These are phyloP conservation scores for Drosophila seguyi DNA, from an alignment of 1,140 invertebrate genomes.

Conservation along the genomic window DNA sequence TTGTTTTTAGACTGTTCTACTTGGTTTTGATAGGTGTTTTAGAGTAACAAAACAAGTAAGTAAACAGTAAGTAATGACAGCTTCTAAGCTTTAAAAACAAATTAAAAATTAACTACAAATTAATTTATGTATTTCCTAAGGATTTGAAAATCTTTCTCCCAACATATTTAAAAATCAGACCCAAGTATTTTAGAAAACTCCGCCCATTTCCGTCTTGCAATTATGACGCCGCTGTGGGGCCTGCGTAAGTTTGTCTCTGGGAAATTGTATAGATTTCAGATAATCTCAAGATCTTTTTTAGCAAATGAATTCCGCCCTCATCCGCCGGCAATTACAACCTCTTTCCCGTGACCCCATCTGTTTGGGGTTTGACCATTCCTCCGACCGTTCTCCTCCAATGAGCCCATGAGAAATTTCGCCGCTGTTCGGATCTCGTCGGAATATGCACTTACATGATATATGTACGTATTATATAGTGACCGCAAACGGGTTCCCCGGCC, in stretches of 20 bases:
- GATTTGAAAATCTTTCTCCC: neutral
- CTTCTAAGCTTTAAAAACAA: neutral
- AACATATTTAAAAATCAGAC: neutral
- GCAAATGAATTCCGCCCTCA: slow-evolving; percentile 43
- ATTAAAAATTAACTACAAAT: neutral
- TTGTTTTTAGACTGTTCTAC: neutral
- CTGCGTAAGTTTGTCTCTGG: too few species aligned
- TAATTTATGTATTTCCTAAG: neutral
- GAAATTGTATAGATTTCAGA: slow-evolving; percentile 11
- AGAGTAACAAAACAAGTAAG: too few species aligned
- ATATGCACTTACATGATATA: slow-evolving; percentile 43
- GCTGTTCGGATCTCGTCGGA: slow-evolving; percentile 6
- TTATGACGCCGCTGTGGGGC: neutral
- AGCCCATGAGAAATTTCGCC: slow-evolving; percentile 29
- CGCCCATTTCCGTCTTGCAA: neutral
- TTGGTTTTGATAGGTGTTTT: neutral
- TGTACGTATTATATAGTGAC: slow-evolving; percentile 40
- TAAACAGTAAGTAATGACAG: too few species aligned
- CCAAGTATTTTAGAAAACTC: neutral
- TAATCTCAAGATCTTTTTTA: neutral
- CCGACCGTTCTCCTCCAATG: slow-evolving; percentile 34
- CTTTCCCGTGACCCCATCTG: slow-evolving; percentile 1
- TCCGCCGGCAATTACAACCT: slow-evolving; percentile 25
- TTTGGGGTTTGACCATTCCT: slow-evolving; percentile 14
- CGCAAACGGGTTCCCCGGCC: slow-evolving; percentile 26